These are phyloP conservation scores for Eurypyga helias DNA, from an alignment of 2,113 vertebrate species.

Conservation along the genomic window DNA sequence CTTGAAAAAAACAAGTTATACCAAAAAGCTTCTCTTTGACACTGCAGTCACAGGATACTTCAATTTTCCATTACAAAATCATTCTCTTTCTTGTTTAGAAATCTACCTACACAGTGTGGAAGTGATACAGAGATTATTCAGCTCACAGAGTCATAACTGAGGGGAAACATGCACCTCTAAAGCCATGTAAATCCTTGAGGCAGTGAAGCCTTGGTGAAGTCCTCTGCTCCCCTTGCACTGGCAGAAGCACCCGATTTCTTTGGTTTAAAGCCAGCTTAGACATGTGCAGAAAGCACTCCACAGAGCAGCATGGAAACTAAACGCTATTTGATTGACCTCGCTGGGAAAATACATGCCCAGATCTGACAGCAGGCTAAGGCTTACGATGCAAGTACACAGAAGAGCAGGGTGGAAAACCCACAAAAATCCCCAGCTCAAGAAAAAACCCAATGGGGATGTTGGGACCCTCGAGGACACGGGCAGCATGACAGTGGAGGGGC, in stretches of 20 bases:
- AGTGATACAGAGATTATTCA: not conserved
- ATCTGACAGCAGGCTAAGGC: not conserved
- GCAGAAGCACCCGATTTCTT: not conserved
- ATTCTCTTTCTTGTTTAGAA: not conserved
- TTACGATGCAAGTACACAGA: not conserved
- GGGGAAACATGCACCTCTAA: not conserved
- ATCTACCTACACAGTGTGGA: not conserved
- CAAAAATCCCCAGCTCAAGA: not conserved
- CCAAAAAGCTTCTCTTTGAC: not conserved
- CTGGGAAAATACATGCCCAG: not conserved
- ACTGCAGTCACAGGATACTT: not conserved
- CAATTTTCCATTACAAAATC: not conserved
- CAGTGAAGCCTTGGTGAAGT: not conserved
- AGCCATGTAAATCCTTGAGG: not conserved
- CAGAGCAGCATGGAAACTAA: not conserved
- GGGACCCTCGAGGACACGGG: not conserved
- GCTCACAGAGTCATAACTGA: not conserved
- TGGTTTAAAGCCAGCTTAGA: not conserved
- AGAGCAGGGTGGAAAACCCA: not conserved
- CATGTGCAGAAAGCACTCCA: not conserved
- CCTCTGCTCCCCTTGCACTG: not conserved
- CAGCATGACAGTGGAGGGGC: not conserved
- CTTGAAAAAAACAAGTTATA: not conserved
- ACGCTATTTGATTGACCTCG: not conserved
- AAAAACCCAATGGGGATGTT: rapidly evolving